phyloP scores from a whole-genome alignment of 2,797 vertebrate genomes.

The Dermochelys coriacea region DNA sequence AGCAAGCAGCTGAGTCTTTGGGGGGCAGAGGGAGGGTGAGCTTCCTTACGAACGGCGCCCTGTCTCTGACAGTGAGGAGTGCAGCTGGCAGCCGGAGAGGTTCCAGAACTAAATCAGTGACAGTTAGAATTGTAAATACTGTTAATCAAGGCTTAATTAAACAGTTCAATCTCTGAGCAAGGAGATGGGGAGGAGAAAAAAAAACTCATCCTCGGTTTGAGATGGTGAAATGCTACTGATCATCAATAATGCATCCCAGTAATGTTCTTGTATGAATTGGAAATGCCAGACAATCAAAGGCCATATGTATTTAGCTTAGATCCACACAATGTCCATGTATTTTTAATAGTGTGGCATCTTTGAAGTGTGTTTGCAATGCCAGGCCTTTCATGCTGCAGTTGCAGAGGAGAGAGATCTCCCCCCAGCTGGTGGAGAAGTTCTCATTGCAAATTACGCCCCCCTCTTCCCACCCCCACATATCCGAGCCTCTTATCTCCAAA shows the following conservation, averaged over 20 bases:
- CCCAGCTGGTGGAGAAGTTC: background rate
- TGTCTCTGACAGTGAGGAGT: accelerated
- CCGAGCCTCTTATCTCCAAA: background rate
- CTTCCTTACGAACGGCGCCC: background rate
- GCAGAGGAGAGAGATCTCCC: background rate
- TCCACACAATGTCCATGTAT: constrained; percentile 79
- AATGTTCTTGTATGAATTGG: constrained; percentile 80
- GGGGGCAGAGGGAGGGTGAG: background rate
- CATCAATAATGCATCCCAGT: constrained; percentile 81
- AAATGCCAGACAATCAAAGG: constrained; percentile 84
- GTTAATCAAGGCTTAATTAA: constrained; percentile 73
- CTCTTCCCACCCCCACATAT: accelerated
- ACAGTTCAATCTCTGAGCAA: constrained; percentile 33
- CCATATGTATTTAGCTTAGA: constrained; percentile 83
- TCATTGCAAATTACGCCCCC: background rate
- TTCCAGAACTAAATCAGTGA: background rate
- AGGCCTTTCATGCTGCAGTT: constrained; percentile 15
- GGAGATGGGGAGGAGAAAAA: background rate
- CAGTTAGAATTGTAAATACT: constrained; percentile 10
- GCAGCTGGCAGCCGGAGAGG: background rate
- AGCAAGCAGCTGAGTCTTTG: background rate
- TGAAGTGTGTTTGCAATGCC: constrained; percentile 78
- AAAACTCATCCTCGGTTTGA: constrained; percentile 59
- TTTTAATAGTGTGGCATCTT: constrained; percentile 80
- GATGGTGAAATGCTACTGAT: constrained; percentile 69